Evolutionary conservation across 2,797 vertebrate genomes (phyloP).

Genomic region (Peromyscus aztecus): DNA sequence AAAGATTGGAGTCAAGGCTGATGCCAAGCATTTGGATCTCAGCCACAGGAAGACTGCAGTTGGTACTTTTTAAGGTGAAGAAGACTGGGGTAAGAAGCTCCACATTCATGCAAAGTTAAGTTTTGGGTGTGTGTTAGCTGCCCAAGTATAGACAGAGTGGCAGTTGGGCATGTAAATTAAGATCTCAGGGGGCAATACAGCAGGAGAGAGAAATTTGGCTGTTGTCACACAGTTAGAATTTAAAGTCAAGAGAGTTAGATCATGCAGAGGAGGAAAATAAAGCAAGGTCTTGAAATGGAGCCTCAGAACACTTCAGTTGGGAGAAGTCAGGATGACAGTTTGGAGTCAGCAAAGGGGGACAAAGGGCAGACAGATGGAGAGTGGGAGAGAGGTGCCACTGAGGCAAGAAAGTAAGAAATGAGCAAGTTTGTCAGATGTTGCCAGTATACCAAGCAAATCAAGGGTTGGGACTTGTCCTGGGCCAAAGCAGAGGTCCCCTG

Average conservation of each 20-base stretch:
- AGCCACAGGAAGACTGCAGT: background rate
- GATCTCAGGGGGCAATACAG: background rate
- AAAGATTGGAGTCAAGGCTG: background rate
- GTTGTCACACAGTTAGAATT: background rate
- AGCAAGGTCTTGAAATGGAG: background rate
- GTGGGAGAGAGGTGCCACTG: background rate
- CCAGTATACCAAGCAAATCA: background rate
- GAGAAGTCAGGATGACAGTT: background rate
- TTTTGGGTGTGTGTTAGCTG: background rate
- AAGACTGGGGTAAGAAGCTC: background rate
- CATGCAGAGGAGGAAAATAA: background rate
- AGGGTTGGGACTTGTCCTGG: background rate
- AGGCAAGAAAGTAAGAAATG: background rate
- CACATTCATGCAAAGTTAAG: background rate
- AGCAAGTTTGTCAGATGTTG: background rate
- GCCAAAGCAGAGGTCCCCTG: background rate
- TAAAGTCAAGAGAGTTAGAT: background rate
- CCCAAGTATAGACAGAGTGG: background rate
- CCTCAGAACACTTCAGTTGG: background rate
- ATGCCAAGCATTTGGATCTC: background rate
- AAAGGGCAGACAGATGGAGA: background rate
- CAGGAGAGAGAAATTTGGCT: background rate
- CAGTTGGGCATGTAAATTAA: background rate
- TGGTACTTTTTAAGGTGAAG: background rate
- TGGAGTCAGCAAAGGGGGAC: background rate